phyloP scores from a whole-genome alignment of 2,888 invertebrate species.

The Tachina fera region DNA sequence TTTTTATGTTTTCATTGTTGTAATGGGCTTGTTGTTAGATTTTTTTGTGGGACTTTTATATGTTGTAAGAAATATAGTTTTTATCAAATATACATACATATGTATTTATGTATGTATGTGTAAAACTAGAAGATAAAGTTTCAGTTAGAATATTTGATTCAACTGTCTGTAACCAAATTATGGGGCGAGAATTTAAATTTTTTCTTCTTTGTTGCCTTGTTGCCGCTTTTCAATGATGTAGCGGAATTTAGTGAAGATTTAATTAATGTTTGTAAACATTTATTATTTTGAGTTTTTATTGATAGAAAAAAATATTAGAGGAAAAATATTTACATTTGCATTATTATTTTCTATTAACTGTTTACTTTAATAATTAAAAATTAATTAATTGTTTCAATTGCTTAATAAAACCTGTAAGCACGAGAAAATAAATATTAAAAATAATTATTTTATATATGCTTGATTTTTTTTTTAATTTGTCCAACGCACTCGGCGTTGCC shows the following conservation, averaged over 20 bases:
- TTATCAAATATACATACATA: background rate
- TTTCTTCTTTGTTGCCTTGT: no score
- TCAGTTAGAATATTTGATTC: background rate
- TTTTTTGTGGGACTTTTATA: background rate
- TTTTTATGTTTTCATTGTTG: constrained; percentile 45
- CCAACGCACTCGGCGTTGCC: no score
- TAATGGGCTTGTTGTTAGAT: constrained; percentile 13
- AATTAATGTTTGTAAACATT: no score
- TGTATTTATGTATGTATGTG: background rate
- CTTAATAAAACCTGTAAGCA: constrained; percentile 61
- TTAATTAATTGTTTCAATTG: constrained; percentile 61
- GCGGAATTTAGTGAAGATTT: no score
- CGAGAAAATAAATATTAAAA: constrained; percentile 56
- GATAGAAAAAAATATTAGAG: background rate
- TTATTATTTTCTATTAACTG: constrained; percentile 22
- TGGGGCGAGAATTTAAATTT: background rate
- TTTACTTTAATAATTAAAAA: constrained; percentile 46
- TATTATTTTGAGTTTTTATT: no score
- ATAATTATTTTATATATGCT: constrained; percentile 1
- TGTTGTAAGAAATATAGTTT: background rate
- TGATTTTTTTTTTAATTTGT: no score
- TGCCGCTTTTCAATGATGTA: no score
- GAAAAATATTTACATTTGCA: constrained; percentile 25
- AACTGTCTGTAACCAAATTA: background rate
- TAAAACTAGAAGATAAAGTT: background rate